Evolutionary conservation across 2,797 vertebrate genomes (phyloP).

Genomic region (Sphaeramia orbicularis): DNA sequence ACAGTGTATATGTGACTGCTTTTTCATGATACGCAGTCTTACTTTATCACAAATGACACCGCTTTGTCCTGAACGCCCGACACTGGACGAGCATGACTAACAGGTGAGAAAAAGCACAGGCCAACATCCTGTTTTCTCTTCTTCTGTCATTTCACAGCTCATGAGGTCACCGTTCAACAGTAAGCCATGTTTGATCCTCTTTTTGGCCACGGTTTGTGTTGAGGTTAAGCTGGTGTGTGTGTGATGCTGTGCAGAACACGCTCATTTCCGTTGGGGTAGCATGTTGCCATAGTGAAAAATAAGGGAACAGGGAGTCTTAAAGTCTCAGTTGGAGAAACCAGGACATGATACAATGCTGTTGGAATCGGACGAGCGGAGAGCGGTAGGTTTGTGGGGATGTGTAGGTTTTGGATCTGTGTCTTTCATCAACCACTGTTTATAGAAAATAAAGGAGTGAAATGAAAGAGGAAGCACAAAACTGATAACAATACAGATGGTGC

Average conservation of each 20-base stretch:
- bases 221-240: constrained; percentile 68
- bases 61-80: neutral
- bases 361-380: constrained; percentile 53
- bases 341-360: constrained; percentile 74
- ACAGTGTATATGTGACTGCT: constrained; percentile 6
- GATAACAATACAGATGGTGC: neutral
- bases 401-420: constrained; percentile 28
- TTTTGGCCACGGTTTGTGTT: constrained; percentile 55
- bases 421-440: constrained; percentile 22
- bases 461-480: neutral
- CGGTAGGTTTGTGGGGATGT: constrained; percentile 30
- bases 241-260: constrained; percentile 76
- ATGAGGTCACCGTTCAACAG: constrained; percentile 57
- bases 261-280: constrained; percentile 73
- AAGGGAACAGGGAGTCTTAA: constrained; percentile 59
- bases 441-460: constrained; percentile 5
- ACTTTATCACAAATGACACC: constrained; percentile 16
- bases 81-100: constrained; percentile 5
- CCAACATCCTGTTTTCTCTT: constrained; percentile 28
- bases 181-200: constrained; percentile 71
- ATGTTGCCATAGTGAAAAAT: constrained; percentile 81
- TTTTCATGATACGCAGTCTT: constrained; percentile 4
- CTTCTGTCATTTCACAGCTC: constrained; percentile 48
- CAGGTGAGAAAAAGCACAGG: constrained; percentile 31
- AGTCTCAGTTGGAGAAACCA: constrained; percentile 68